phyloP scores from a whole-genome alignment of 53 echinoderm and acorn worm genomes.

The Antedon mediterranea region DNA sequence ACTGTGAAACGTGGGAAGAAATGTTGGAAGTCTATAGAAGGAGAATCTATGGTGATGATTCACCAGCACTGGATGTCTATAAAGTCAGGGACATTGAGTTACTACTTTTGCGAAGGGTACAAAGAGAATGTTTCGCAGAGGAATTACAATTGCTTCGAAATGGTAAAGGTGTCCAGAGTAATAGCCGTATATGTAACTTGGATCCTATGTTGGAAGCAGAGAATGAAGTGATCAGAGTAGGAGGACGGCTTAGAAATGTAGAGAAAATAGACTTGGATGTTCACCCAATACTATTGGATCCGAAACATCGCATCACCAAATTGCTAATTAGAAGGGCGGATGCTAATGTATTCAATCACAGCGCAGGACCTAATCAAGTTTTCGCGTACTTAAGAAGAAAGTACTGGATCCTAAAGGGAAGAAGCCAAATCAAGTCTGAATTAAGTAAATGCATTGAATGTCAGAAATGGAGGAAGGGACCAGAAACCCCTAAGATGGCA shows the following conservation, averaged over 20 bases:
- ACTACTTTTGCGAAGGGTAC: neutral
- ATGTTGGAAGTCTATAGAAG: neutral
- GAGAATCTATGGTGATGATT: no score
- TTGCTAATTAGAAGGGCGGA: slow-evolving; percentile 11
- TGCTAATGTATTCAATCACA: slow-evolving; percentile 8
- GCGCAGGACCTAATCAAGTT: slow-evolving; percentile 16
- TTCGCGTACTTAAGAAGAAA: slow-evolving; percentile 8
- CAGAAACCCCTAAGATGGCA: slow-evolving; percentile 25
- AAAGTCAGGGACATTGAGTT: neutral
- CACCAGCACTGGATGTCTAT: neutral
- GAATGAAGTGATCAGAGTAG: neutral
- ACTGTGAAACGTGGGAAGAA: slow-evolving; percentile 11
- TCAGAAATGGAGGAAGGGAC: slow-evolving; percentile 16
- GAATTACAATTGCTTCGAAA: neutral
- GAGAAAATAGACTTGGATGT: neutral
- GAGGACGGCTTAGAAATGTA: slow-evolving; percentile 4
- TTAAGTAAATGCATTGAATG: slow-evolving; percentile 14
- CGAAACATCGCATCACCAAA: slow-evolving; percentile 17
- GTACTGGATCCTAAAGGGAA: slow-evolving; percentile 21
- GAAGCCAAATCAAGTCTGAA: slow-evolving; percentile 8
- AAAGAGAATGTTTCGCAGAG: neutral
- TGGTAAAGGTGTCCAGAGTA: neutral
- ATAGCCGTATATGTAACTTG: neutral
- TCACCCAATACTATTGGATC: slow-evolving; percentile 9
- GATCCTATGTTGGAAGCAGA: neutral